Percentiles rank a stretch among this genome's conserved stretches.
These are phyloP conservation scores for Oreochromis spilurus DNA, from an alignment of 2,113 vertebrate genomes.

Conservation along the genomic window DNA sequence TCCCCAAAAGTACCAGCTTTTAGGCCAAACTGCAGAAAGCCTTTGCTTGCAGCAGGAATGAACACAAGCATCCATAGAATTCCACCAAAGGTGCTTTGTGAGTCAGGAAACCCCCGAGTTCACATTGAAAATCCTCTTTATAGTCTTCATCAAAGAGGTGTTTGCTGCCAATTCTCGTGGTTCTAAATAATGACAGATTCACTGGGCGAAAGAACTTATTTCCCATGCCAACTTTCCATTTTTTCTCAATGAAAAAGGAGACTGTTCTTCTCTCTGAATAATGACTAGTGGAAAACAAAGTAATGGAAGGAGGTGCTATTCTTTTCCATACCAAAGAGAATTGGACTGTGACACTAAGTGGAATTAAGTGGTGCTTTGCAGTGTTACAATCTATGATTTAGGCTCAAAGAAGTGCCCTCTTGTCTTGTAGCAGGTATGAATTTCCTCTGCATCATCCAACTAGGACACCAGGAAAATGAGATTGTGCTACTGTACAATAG, in stretches of 20 bases:
- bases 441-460: constrained; percentile 2
- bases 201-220: neutral
- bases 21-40: neutral
- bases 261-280: neutral
- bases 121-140: constrained; percentile 10
- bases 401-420: neutral
- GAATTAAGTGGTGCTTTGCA: constrained; percentile 1
- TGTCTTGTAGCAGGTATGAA: constrained; percentile 5
- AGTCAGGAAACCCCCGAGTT: constrained; percentile 11
- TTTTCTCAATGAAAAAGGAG: neutral
- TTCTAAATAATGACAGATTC: neutral
- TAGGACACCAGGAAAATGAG: constrained; percentile 32
- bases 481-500: constrained; percentile 27
- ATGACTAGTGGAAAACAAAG: neutral
- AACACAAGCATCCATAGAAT: neutral
- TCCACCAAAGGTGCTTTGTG: neutral
- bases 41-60: neutral
- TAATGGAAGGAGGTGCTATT: neutral
- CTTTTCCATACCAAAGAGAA: neutral
- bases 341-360: neutral
- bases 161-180: constrained; percentile 7
- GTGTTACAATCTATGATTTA: neutral
- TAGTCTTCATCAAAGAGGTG: neutral
- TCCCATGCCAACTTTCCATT: constrained; percentile 12
- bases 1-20: neutral